A percentile compares a stretch with the other conserved stretches of the same genome.
Evolutionary conservation across 2,797 vertebrate genomes (phyloP).

Genomic region (Halcyon smyrnensis): DNA sequence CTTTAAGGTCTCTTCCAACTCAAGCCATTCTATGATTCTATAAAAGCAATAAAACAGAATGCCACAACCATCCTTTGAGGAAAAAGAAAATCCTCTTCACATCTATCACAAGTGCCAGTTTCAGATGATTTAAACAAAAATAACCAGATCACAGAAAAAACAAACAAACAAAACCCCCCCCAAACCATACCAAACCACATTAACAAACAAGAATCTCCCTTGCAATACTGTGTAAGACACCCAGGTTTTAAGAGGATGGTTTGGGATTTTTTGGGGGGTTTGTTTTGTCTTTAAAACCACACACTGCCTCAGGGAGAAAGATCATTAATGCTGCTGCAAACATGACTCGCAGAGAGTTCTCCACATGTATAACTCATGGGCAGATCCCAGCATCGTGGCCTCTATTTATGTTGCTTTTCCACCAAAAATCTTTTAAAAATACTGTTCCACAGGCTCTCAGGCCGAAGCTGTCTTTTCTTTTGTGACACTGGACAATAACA

Average conservation of each 20-base stretch:
- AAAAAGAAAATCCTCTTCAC: not conserved
- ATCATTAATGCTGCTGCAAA: not conserved
- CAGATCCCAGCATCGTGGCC: not conserved
- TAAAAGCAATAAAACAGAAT: not conserved
- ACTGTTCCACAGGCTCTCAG: not conserved
- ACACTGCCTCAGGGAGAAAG: not conserved
- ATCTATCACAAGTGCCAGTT: not conserved
- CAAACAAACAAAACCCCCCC: too few relatives aligned
- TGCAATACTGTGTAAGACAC: not conserved
- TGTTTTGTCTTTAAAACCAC: not conserved
- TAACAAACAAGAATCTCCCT: not conserved
- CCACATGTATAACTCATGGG: rapidly evolving
- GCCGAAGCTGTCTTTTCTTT: not conserved
- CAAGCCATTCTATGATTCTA: too few relatives aligned
- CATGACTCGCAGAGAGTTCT: not conserved
- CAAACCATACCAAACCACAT: too few relatives aligned
- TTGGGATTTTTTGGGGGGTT: not conserved
- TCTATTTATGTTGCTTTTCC: not conserved
- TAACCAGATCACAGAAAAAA: not conserved
- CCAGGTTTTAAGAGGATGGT: not conserved
- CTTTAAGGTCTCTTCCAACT: too few relatives aligned
- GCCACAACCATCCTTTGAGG: not conserved
- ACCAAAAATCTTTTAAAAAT: not conserved
- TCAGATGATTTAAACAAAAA: not conserved
- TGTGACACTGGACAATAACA: rapidly evolving